Evolutionary conservation across 2,888 invertebrate species (phyloP).

Genomic region (Syritta pipiens): DNA sequence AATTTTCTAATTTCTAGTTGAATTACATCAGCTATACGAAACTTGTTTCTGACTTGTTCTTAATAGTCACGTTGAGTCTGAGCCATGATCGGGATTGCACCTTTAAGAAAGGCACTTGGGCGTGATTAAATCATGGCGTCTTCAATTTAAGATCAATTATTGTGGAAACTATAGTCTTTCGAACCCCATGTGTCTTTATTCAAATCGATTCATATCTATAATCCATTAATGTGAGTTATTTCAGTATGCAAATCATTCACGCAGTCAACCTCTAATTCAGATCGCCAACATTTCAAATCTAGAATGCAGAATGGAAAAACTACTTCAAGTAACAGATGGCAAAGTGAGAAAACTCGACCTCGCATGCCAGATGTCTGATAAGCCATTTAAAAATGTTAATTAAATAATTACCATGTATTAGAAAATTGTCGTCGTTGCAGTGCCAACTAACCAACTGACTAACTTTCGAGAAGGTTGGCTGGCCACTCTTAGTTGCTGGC

Average conservation of each 20-base stretch:
- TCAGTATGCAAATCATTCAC: neutral
- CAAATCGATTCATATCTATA: neutral
- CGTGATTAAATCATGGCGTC: too few relatives aligned
- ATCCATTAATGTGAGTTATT: neutral
- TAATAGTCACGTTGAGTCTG: too few relatives aligned
- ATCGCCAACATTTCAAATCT: neutral
- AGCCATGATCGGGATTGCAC: too few relatives aligned
- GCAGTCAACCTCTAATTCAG: neutral
- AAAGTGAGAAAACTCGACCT: constrained; percentile 4
- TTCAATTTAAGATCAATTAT: too few relatives aligned
- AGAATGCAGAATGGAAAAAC: too few relatives aligned
- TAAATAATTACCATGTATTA: neutral
- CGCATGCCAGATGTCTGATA: constrained; percentile 6
- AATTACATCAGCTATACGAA: too few relatives aligned
- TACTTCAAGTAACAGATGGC: neutral
- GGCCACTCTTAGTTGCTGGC: neutral
- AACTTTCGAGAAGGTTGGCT: neutral
- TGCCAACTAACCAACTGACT: neutral
- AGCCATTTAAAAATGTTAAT: constrained; percentile 16
- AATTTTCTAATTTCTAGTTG: too few relatives aligned
- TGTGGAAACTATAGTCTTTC: too few relatives aligned
- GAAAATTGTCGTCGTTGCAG: neutral
- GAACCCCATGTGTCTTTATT: too few relatives aligned
- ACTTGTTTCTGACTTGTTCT: too few relatives aligned
- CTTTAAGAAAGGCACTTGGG: too few relatives aligned